Percentiles rank a stretch among this genome's conserved stretches.
phyloP scores from a whole-genome alignment of 2,797 vertebrate species.

The Catostomus latipinnis region DNA sequence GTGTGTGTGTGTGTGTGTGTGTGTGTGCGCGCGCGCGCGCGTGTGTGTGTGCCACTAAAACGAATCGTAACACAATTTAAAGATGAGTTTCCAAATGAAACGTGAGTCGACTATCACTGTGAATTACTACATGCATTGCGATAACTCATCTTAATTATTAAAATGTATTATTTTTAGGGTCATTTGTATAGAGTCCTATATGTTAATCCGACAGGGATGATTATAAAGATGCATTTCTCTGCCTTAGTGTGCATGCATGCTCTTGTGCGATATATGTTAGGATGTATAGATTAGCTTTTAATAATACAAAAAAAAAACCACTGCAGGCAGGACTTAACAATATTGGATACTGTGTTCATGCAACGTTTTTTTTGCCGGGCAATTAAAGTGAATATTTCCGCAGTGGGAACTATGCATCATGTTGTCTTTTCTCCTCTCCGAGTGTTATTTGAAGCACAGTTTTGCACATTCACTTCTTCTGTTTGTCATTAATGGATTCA shows the following conservation, averaged over 20 bases:
- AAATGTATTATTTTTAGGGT: background rate
- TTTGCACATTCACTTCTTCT: background rate
- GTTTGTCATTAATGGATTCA: background rate
- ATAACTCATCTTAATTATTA: background rate
- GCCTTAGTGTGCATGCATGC: background rate
- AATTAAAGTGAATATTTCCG: conserved; percentile 36
- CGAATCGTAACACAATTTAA: conserved; percentile 23
- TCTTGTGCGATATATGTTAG: background rate
- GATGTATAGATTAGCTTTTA: background rate
- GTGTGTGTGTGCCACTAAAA: background rate
- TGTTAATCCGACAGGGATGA: background rate
- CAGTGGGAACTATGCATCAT: conserved; percentile 19
- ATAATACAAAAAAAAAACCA: background rate
- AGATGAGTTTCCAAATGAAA: background rate
- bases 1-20: background rate
- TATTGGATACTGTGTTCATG: conserved; percentile 5
- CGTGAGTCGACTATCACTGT: background rate
- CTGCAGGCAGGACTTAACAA: background rate
- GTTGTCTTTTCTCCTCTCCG: background rate
- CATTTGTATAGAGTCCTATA: background rate
- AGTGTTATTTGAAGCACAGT: too few relatives aligned
- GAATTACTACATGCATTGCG: conserved; percentile 1
- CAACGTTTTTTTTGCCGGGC: conserved; percentile 13
- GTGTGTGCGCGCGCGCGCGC: too few relatives aligned
- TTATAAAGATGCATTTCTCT: background rate